Evolutionary conservation across 2,888 invertebrate species (phyloP), one percentile per base, ranked within the genome.

Genomic region (Myopa testacea): DNA sequence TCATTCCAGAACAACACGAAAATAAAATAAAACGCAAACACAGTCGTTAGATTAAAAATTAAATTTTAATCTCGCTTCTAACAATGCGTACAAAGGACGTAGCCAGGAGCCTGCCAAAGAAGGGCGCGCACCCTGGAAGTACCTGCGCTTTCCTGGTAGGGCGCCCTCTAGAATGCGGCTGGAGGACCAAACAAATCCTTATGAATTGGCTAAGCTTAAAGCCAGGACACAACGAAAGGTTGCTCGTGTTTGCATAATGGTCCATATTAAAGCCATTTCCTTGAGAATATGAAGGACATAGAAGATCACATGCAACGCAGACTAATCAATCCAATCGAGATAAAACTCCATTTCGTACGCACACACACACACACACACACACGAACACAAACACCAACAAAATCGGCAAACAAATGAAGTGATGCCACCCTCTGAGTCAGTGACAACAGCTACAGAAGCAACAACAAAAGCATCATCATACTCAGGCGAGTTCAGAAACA

Each of bases 41-140:
- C 85, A 85, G 83, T 82, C 84, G 82, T 86, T 83, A 87, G 87
- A 87, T 87, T 87, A 86, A 87, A 87, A 87, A 87, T 87, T 87
- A 86, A 87, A 87, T 84, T 87, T 87, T 87, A 86, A 87, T 87
- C 85, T 85, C 81, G 80, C 82, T 81, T 80, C 82, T 78, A 75
- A 75, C 75, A 75, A 75, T 75, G 69, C 75, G 75, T 75, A 75
- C 34, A 58, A 75, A 67, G 63, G 52, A 50, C 74, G 34, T 26
- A 63, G 63, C 26, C 26, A 45, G 45, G 52, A 69, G 45, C n/a
- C 55, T 16, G 16, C 1, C 55, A 55, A 16, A n/a, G 10, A 10
- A 4, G 5, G 55, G 14, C 55, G 10, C 55, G 16, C 10, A 4
- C 5, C 16, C 55, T 8, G 16, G 16, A 55, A 4, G 6, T 10